Evolutionary conservation across 2,797 vertebrate genomes (phyloP).

Genomic region (Falco cherrug): DNA sequence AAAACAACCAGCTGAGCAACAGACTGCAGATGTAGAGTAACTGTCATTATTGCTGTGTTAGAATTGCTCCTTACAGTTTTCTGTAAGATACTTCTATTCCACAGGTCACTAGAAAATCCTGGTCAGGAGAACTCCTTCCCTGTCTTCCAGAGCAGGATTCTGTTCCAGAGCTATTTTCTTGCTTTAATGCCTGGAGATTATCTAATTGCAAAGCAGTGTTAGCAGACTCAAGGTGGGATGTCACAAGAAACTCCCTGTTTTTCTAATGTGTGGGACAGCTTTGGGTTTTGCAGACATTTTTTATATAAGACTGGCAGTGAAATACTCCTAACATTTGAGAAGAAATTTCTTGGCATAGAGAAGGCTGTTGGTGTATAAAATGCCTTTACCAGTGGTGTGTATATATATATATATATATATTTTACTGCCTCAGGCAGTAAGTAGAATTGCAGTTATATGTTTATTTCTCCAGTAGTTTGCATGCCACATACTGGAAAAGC

Average conservation of each 20-base stretch:
- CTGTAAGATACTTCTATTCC: neutral
- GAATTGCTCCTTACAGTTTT: neutral
- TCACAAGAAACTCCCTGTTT: neutral
- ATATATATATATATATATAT: neutral
- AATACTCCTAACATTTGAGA: neutral
- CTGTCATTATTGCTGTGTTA: neutral
- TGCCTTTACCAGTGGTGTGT: neutral
- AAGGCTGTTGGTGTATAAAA: neutral
- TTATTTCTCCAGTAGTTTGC: neutral
- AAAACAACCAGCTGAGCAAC: neutral
- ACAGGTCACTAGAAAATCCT: neutral
- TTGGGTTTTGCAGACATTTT: neutral
- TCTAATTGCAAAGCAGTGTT: neutral
- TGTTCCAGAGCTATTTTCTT: neutral
- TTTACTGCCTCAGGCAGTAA: neutral
- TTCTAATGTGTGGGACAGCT: neutral
- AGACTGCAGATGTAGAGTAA: neutral
- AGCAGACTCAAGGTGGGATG: neutral
- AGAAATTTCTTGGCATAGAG: neutral
- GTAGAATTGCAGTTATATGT: neutral
- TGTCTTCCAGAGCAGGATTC: neutral
- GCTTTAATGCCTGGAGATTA: neutral
- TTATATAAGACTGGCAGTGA: neutral
- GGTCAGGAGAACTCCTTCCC: neutral
- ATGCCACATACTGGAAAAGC: neutral